Evolutionary conservation across 30 jellyfish, hydroid and myxozoan genomes (phyloP).

Genomic region (Sanderia malayensis): DNA sequence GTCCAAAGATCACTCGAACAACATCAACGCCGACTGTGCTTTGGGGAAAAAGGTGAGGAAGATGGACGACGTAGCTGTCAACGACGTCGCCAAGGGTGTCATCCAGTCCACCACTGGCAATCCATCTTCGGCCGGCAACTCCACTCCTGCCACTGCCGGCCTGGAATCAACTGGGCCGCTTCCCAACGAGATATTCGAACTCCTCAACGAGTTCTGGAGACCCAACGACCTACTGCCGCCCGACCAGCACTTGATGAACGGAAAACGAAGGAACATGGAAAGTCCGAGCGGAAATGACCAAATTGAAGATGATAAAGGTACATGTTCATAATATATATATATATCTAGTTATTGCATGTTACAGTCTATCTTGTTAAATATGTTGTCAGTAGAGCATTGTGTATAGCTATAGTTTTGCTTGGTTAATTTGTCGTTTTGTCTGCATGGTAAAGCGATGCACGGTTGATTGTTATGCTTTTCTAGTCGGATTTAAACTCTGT

Average conservation of each 20-base stretch:
- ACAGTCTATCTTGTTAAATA: no score
- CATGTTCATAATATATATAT: no score
- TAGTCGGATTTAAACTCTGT: no score
- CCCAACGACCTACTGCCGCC: constrained; percentile 88
- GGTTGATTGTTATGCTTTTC: no score
- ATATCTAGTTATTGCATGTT: no score
- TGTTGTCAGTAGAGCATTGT: no score
- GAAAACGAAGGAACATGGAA: constrained; percentile 86
- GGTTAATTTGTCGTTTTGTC: no score
- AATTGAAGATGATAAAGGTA: constrained; percentile 97
- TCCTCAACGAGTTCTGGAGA: constrained; percentile 97
- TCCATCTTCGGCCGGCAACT: no score
- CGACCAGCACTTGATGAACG: constrained; percentile 87
- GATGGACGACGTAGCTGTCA: constrained; percentile 48
- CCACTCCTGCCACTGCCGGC: constrained; percentile 51
- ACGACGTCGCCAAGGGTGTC: constrained; percentile 57
- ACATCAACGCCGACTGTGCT: constrained; percentile 71
- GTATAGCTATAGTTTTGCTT: no score
- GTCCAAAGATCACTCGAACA: no score
- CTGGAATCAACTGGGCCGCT: constrained; percentile 95
- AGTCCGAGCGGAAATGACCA: constrained; percentile 92
- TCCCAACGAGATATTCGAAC: constrained; percentile 96
- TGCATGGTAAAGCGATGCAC: no score
- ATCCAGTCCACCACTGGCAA: no score
- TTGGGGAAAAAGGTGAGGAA: constrained; percentile 61